These are phyloP conservation scores for Agrotis segetum DNA, from an alignment of 2,888 invertebrate species.

Conservation along the genomic window DNA sequence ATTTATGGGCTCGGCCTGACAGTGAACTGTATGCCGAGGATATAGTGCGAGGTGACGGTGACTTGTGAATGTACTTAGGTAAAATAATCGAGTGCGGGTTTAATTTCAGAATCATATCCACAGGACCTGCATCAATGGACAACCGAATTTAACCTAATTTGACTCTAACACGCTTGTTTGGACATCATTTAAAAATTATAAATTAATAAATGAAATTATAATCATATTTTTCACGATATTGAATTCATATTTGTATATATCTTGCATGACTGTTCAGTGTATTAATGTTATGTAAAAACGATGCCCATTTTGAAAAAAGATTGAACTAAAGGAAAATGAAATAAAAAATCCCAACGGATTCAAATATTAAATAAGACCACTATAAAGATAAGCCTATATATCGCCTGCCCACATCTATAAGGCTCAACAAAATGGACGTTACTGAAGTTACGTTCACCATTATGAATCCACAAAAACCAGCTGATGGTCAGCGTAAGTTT, in stretches of 20 bases:
- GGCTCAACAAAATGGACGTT: conserved; percentile 16
- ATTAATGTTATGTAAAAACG: no score
- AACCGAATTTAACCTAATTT: conserved; percentile 49
- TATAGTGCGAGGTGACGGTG: conserved; percentile 56
- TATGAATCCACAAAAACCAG: conserved; percentile 46
- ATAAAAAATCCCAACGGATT: background rate
- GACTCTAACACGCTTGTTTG: conserved; percentile 26
- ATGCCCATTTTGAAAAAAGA: background rate
- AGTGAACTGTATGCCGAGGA: conserved; percentile 62
- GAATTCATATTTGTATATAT: background rate
- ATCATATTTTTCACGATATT: no score
- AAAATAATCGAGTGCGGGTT: conserved; percentile 61
- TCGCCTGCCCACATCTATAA: background rate
- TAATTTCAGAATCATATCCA: conserved; percentile 63
- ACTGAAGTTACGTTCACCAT: conserved; percentile 23
- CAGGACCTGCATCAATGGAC: conserved; percentile 52
- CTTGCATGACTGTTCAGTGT: background rate
- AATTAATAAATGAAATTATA: conserved; percentile 13
- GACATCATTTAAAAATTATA: conserved; percentile 24
- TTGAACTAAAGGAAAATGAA: no score
- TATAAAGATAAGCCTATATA: conserved; percentile 2
- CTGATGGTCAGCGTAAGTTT: conserved; percentile 49
- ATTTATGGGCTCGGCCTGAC: conserved; percentile 80
- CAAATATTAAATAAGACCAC: background rate
- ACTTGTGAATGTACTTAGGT: conserved; percentile 60